phyloP scores from a whole-genome alignment of 1,140 invertebrate genomes.

The Orussus abietinus region DNA sequence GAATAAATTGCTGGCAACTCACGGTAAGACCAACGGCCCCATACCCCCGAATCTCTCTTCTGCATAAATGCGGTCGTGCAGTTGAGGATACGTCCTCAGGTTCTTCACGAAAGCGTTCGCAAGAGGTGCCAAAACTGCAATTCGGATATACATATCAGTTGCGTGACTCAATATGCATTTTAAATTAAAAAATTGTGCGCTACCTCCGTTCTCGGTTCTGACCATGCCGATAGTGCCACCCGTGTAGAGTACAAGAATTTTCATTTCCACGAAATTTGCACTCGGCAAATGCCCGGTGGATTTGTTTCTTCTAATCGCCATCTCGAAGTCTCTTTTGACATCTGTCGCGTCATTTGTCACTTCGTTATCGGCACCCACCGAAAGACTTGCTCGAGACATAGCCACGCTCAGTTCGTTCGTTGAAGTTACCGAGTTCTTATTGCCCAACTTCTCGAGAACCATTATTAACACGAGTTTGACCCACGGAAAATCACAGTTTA shows the following conservation, averaged over 20 bases:
- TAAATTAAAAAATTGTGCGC: constrained; percentile 25
- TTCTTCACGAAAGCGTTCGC: constrained; percentile 59
- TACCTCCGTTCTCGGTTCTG: constrained; percentile 68
- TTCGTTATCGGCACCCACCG: not conserved
- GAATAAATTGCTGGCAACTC: too few species aligned
- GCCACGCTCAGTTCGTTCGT: not conserved
- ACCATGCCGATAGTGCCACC: constrained; percentile 90
- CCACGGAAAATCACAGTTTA: too few species aligned
- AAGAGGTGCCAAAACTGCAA: constrained; percentile 61
- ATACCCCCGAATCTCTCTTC: constrained; percentile 55
- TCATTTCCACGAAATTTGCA: constrained; percentile 49
- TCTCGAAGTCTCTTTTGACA: constrained; percentile 36
- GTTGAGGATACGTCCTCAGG: constrained; percentile 65
- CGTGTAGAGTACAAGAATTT: constrained; percentile 78
- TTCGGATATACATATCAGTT: not conserved
- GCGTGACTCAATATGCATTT: constrained; percentile 4
- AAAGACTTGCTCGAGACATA: not conserved
- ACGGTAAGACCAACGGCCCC: constrained; percentile 66
- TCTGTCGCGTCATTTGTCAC: not conserved
- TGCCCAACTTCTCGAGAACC: too few species aligned
- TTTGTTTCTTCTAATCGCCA: not conserved
- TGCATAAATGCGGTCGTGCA: constrained; percentile 68
- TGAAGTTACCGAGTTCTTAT: too few species aligned
- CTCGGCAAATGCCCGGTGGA: not conserved
- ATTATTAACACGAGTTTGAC: too few species aligned